Conservation (phyloP, 2,888 invertebrate genomes). For the Drosophila prolongata region DNA sequence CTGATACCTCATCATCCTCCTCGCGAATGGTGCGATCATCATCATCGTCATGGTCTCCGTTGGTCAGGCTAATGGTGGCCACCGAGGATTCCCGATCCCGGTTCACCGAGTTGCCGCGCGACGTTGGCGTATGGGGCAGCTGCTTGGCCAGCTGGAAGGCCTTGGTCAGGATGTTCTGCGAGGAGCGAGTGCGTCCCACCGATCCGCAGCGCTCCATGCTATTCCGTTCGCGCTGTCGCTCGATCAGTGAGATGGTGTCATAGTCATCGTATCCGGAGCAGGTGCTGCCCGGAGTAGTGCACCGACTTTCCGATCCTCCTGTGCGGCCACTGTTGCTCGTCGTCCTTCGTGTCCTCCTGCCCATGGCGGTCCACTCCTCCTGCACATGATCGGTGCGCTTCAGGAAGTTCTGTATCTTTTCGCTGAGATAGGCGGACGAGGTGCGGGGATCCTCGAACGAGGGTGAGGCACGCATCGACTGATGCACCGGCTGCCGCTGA, state of each 20-base stretch:
- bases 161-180: slow-evolving; percentile 93
- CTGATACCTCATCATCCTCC: slow-evolving; percentile 86
- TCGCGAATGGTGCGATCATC: slow-evolving; percentile 88
- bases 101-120: slow-evolving; percentile 80
- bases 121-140: slow-evolving; percentile 83
- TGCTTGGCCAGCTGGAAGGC: slow-evolving; percentile 89
- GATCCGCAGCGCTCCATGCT: slow-evolving; percentile 82
- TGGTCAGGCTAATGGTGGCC: slow-evolving; percentile 38
- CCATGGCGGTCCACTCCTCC: slow-evolving; percentile 93
- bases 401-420: slow-evolving; percentile 92
- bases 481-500: slow-evolving; percentile 89
- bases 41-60: slow-evolving; percentile 84
- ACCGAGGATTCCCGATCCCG: slow-evolving; percentile 79
- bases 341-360: slow-evolving; percentile 84
- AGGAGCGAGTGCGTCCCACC: slow-evolving; percentile 89
- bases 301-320: slow-evolving; percentile 56
- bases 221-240: slow-evolving; percentile 82
- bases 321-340: slow-evolving; percentile 64
- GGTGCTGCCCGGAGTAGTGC: slow-evolving; percentile 72
- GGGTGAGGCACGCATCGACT: slow-evolving; percentile 89
- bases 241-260: slow-evolving; percentile 84
- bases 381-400: slow-evolving; percentile 94
- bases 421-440: slow-evolving; percentile 90
- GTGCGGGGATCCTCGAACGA: slow-evolving; percentile 91
- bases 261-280: slow-evolving; percentile 76